These are phyloP conservation scores for Epinephelus malabaricus DNA, from an alignment of 2,797 vertebrate species.

Conservation along the genomic window DNA sequence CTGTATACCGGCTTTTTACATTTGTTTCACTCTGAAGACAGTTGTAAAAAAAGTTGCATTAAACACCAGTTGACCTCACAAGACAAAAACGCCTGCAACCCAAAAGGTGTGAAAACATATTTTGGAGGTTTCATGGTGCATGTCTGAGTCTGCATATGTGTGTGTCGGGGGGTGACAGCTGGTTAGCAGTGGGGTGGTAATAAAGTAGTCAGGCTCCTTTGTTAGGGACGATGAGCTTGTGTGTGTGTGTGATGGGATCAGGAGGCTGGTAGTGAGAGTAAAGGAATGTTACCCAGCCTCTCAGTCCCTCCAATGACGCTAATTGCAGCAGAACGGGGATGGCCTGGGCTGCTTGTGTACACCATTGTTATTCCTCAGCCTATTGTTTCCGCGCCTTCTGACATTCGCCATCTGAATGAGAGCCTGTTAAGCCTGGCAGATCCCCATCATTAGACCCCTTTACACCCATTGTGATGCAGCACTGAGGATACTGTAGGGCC, in stretches of 20 bases:
- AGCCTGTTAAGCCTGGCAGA: conserved; percentile 72
- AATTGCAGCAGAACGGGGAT: conserved; percentile 77
- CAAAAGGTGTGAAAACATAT: not conserved
- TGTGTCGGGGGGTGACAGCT: conserved; percentile 63
- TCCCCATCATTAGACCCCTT: conserved; percentile 77
- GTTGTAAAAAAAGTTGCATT: rapidly evolving
- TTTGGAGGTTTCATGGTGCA: not conserved
- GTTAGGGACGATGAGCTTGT: conserved; percentile 70
- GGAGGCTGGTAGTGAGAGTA: conserved; percentile 66
- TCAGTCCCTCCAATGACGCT: conserved; percentile 74
- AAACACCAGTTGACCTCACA: not conserved
- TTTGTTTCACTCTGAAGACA: not conserved
- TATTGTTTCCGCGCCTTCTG: conserved; percentile 71
- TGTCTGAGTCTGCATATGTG: conserved; percentile 29
- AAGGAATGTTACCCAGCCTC: conserved; percentile 78
- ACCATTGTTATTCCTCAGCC: conserved; percentile 75
- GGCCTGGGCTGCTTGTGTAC: conserved; percentile 72
- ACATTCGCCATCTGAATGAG: conserved; percentile 76
- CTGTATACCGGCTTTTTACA: not conserved
- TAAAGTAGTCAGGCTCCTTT: conserved; percentile 79
- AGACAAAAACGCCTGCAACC: not conserved
- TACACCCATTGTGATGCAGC: conserved; percentile 72
- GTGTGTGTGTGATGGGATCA: conserved; percentile 62
- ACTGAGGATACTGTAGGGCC: conserved; percentile 67
- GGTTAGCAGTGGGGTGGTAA: conserved; percentile 71